Percentiles rank a stretch among this genome's conserved stretches.
Evolutionary conservation across 1,140 invertebrate species (phyloP).

Genomic region (Lerema accius): DNA sequence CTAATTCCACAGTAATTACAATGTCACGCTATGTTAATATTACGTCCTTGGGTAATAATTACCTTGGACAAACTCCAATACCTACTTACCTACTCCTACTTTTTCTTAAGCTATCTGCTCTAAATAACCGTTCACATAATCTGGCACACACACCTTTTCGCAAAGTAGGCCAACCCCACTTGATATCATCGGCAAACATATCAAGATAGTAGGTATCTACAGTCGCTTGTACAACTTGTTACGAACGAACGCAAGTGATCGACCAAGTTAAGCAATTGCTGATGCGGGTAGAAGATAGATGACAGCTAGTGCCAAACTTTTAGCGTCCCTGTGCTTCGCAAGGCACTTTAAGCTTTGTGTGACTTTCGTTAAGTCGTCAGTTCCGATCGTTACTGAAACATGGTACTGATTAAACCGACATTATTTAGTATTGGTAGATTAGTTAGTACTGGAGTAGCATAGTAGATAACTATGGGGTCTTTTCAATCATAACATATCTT

Average conservation of each 20-base stretch:
- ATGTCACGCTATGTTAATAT: background rate
- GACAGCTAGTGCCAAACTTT: background rate
- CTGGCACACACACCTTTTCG: background rate
- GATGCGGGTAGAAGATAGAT: background rate
- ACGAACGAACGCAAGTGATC: background rate
- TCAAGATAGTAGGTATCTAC: background rate
- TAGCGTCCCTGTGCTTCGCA: too few species aligned
- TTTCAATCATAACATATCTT: too few species aligned
- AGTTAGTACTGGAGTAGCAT: too few species aligned
- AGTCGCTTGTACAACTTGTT: background rate
- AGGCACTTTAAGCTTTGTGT: too few species aligned
- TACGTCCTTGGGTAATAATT: background rate
- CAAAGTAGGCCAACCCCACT: background rate
- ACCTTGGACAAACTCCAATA: background rate
- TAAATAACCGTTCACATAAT: background rate
- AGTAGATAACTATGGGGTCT: too few species aligned
- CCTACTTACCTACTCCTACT: background rate
- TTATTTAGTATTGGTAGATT: too few species aligned
- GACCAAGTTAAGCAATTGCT: background rate
- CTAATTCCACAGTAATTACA: too few species aligned
- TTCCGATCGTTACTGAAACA: too few species aligned
- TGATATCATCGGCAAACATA: background rate
- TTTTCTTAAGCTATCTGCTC: background rate
- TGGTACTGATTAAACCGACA: too few species aligned
- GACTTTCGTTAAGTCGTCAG: too few species aligned